Evolutionary conservation across 2,888 invertebrate genomes (phyloP).

Genomic region (Lepidonotus clava): DNA sequence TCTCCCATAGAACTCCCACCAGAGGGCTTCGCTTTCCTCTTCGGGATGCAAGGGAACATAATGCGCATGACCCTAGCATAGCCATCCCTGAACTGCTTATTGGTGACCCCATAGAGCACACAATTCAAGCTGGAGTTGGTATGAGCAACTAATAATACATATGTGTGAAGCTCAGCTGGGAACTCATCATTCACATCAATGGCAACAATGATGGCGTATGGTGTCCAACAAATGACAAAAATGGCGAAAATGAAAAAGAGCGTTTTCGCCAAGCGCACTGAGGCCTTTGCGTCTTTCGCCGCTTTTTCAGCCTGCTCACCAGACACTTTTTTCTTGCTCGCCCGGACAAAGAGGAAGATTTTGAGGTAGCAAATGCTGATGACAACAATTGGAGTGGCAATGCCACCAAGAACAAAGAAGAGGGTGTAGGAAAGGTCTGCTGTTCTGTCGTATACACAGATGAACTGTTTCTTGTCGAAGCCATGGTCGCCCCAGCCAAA

Average conservation of each 20-base stretch:
- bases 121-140: slow-evolving; percentile 60
- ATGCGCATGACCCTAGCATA: slow-evolving; percentile 48
- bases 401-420: slow-evolving; percentile 62
- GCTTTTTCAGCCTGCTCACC: background rate
- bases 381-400: slow-evolving; percentile 60
- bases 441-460: slow-evolving; percentile 64
- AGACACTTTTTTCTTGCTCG: slow-evolving; percentile 53
- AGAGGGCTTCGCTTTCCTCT: background rate
- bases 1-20: background rate
- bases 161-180: slow-evolving; percentile 67
- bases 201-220: slow-evolving; percentile 70
- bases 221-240: slow-evolving; percentile 70
- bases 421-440: slow-evolving; percentile 64
- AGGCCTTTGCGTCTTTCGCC: background rate
- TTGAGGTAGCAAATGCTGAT: slow-evolving; percentile 62
- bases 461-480: slow-evolving; percentile 35
- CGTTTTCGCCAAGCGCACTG: slow-evolving; percentile 65
- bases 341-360: slow-evolving; percentile 60
- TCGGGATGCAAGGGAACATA: slow-evolving; percentile 19
- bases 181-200: slow-evolving; percentile 66
- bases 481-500: slow-evolving; percentile 52
- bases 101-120: slow-evolving; percentile 60
- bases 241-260: slow-evolving; percentile 70
- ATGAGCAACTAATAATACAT: slow-evolving; percentile 50
- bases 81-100: slow-evolving; percentile 58